Base-by-base conservation (phyloP, 2,797 vertebrate species). In the Pterois miles region DNA sequence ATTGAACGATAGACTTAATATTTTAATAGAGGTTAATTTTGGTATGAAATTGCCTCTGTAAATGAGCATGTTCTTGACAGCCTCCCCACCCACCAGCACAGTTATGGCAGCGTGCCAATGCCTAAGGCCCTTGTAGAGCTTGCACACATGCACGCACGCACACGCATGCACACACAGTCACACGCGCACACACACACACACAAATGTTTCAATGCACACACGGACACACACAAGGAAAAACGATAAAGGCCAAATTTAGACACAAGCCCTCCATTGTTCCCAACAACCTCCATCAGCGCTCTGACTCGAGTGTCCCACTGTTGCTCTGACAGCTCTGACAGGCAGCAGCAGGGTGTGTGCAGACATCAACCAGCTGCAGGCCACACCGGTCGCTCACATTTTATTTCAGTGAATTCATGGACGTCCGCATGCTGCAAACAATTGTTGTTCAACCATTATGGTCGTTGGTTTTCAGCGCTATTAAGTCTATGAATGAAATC, bases 201-300 rank as follows among this genome's bases (percentile, higher is more conserved):
- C 60, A 8, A 9, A 63, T 16, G n/a, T 22, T 25, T 22, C 22
- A 16, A 62, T 46, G 77, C 50, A 64, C 40, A 48, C 31, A 18
- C 1, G 5, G 20, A 65, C 40, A 31, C 31, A 38, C 1, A 4
- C 4, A 2, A 64, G 53, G 50, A 62, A 83, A 78, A 83, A 82
- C 40, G 3, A 80, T 78, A 71, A 85, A 86, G 43, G 70, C 48
- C 65, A 71, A 71, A 78, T 76, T 80, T 68, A 67, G 65, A 78
- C 59, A 90, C 86, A 91, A 86, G 85, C 59, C 65, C n/a, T 83
- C 40, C 82, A 82, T 89, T 93, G 92, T 93, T 88, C 68, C 62
- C 34, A 29, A 40, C 27, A 65, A 50, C 73, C 65, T 79, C 64
- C 74, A 82, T 80, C 72, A 73, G 72, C 2, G 2, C 52, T 70